Base-by-base conservation (phyloP, 2,888 invertebrate species). In the Aleiodes leptofemur region DNA sequence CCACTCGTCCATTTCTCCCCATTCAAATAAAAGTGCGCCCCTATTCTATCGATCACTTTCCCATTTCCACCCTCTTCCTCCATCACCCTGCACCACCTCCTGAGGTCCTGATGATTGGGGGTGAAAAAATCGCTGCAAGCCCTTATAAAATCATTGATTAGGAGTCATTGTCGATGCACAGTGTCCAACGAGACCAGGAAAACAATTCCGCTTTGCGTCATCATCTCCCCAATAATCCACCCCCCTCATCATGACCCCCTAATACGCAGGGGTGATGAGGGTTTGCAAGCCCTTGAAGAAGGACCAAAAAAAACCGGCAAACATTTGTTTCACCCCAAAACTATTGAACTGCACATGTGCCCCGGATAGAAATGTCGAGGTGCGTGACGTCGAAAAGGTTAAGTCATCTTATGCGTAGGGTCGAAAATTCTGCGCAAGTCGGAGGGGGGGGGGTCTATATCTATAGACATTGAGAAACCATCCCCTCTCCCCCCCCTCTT, bases 371-470 rank as follows among this genome's bases (percentile, higher is more conserved):
- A 83, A 83, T 85, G 82, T 86, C 84, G 85, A 84, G 81, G 73
- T 79, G 83, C 83, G 85, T 88, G 87, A 88, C 87, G 87, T 88
- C 82, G 84, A 82, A 85, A 78, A 86, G 87, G 87, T 86, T 87
- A 86, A 86, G 86, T 78, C 79, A 82, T 81, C 23, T 23, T 23
- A 79, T 83, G 80, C 73, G 80, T 77, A 79, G 79, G 85, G 82
- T 79, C 68, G 76, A 77, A 74, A 66, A 77, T 80, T 73, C 31
- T 51, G 72, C 13, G 55, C 50, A 34, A 53, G 51, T 59, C 64
- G 51, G 23, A 2, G 23, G 2, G 2, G 23, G 23, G 23, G 1
- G 23, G 23, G 23, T 23, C 23, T 23, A 23, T 23, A 23, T 23
- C 23, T 23, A 23, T 23, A 23, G 23, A 23, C 23, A 23, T 23